A percentile compares a stretch with the other conserved stretches of the same genome.
Evolutionary conservation across 2,113 vertebrate genomes (phyloP).

Genomic region (Aegotheles bennettii): DNA sequence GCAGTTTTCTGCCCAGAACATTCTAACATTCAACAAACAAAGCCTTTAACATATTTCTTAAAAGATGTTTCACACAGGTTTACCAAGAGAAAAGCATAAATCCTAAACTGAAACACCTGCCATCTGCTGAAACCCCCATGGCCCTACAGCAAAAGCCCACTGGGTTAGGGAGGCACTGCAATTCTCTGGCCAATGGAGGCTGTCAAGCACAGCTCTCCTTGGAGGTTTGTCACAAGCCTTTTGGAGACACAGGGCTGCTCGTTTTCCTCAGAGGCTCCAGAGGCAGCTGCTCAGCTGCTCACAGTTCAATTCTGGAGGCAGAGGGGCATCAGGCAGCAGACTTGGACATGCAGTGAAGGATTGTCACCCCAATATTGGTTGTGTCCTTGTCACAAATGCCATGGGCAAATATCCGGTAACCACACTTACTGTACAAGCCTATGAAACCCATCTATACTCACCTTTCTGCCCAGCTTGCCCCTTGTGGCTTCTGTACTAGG

Average conservation of each 20-base stretch:
- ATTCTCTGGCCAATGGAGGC: neutral
- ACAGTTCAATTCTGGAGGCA: neutral
- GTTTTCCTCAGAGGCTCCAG: accelerated
- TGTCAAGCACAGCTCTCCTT: neutral
- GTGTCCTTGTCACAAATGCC: neutral
- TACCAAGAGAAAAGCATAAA: neutral
- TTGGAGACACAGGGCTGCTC: accelerated
- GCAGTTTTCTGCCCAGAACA: neutral
- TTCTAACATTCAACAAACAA: neutral
- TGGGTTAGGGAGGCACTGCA: neutral
- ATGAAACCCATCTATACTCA: neutral
- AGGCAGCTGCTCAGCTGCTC: neutral
- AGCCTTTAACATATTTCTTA: accelerated
- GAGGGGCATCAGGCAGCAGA: neutral
- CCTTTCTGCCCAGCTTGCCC: neutral
- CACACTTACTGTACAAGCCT: neutral
- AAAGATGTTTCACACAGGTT: neutral
- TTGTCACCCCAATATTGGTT: neutral
- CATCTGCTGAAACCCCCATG: neutral
- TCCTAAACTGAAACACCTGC: neutral
- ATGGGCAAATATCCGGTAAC: neutral
- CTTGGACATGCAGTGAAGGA: accelerated
- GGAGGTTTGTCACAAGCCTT: neutral
- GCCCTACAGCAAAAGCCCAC: neutral
- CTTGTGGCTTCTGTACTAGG: neutral